Base-by-base conservation (phyloP, 2,113 vertebrate species). In the Noctilio leporinus region DNA sequence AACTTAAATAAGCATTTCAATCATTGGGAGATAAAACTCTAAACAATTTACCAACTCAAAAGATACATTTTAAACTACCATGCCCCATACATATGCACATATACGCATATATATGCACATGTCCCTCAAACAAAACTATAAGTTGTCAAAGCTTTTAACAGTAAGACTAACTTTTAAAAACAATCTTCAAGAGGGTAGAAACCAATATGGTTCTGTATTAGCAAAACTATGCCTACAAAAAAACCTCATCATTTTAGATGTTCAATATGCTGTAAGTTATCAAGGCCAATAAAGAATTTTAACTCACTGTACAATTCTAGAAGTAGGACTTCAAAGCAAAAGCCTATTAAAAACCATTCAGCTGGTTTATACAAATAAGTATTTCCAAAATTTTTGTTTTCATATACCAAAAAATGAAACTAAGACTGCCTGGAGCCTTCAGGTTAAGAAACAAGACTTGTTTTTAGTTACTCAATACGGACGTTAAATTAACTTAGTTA, bases 131-230 rank as follows among this genome's bases (percentile, higher is more conserved):
- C 62, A 70, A 82, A 81, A 33, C 59, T 30, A 78, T 35, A 65
- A 10, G 40, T 72, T 91, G 43, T 76, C 28, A 86, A 96, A 95
- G 92, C 19, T 45, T 45, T 86, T 78, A 64, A 83, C n/a, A 86
- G 12, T 85, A 88, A 83, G 20, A 85, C 40, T 59, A 91, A 94
- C 77, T 92, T 91, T 86, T 35, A 72, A 96, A 95, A 87, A 67
- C 33, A 47, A 72, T 38, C 19, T 20, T 75, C 82, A 4, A 86
- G 7, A 65, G 6, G 20, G 9, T 40, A 33, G 43, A 92, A 69
- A 7, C 17, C 47, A 72, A 88, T 43, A 47, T 73, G 35, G 30
- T 55, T 85, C 69, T 80, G 0, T 43, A 62, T 69, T 78, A 93
- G 38, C 82, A 75, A 33, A 92, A 76, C 5, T 10, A 17, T 5